phyloP scores from a whole-genome alignment of 2,113 vertebrate species.

The Megaptera novaeangliae region DNA sequence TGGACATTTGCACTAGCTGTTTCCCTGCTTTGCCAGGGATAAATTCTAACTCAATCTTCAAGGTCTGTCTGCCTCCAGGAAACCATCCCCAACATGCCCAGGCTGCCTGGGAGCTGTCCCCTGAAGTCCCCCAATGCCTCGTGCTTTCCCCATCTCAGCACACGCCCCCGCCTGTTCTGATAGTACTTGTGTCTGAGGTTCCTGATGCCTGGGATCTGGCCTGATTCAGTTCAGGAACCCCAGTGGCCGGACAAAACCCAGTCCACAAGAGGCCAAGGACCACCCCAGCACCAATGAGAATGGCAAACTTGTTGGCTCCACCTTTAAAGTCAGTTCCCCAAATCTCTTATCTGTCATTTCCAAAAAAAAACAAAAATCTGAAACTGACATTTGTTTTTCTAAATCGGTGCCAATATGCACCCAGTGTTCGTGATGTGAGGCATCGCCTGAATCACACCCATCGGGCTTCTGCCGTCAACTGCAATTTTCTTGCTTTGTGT shows the following conservation, averaged over 20 bases:
- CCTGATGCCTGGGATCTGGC: background rate
- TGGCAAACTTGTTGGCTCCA: background rate
- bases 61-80: background rate
- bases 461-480: rapidly evolving
- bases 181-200: background rate
- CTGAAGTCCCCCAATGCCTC: background rate
- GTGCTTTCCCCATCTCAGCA: too few relatives aligned
- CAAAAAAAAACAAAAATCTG: background rate
- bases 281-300: background rate
- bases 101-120: background rate
- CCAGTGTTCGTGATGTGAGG: background rate
- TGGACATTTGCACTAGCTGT: background rate
- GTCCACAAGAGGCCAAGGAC: background rate
- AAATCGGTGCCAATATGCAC: background rate
- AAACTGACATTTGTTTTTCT: background rate
- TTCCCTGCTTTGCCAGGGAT: background rate
- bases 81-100: background rate
- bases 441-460: background rate
- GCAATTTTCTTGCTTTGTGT: background rate
- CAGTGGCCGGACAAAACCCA: background rate
- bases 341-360: background rate
- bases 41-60: background rate
- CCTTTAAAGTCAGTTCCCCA: background rate
- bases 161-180: background rate
- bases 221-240: background rate